Evolutionary conservation across 2,113 vertebrate species (phyloP), one percentile per base, ranked within the genome.

Genomic region (Sporophila hypoxantha): DNA sequence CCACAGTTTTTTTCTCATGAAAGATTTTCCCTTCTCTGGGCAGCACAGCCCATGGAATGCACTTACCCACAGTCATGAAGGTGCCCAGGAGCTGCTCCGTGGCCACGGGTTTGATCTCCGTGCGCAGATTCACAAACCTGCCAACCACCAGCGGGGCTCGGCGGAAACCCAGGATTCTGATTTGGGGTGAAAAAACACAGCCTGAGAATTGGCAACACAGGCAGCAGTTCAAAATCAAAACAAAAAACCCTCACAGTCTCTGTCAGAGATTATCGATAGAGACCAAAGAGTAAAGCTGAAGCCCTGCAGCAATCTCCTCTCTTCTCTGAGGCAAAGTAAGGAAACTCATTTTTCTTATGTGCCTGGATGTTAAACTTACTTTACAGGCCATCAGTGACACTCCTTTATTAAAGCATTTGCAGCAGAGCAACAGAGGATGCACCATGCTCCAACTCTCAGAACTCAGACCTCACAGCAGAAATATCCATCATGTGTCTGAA

Each of bases 21-120:
- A 69, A 62, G n/a, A 17, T 0, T 46, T 52, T 26, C 52, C 52
- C 32, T 66, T 29, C 25, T 32, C 32, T 27, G 59, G 30, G 36
- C 25, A 69, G 74, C 36, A 47, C 14, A 27, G 37, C 5, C 52
- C 82, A 42, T 7, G 26, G 22, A 61, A 68, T 47, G 23, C 71
- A 95, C 98, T 97, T 85, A 99, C 99, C 98, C 91, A 98, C 97
- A 71, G 97, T 97, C 68, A 99, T 96, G 95, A 99, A 99, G 65
- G 99, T 99, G 95, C 98, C 98, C 82, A 99, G 95, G 68, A 99
- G 97, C 95, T 99, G 99, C 92, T 99, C 99, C 4, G 98, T 99
- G 87, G 99, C 98, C 82, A 99, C 98, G 0, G 99, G 98, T 90
- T 99, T 99, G 91, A 99, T 98, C 95, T 99, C 99, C 2, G 98